Conservation (phyloP, 2,888 invertebrate genomes). For the Thymelicus acteon region DNA sequence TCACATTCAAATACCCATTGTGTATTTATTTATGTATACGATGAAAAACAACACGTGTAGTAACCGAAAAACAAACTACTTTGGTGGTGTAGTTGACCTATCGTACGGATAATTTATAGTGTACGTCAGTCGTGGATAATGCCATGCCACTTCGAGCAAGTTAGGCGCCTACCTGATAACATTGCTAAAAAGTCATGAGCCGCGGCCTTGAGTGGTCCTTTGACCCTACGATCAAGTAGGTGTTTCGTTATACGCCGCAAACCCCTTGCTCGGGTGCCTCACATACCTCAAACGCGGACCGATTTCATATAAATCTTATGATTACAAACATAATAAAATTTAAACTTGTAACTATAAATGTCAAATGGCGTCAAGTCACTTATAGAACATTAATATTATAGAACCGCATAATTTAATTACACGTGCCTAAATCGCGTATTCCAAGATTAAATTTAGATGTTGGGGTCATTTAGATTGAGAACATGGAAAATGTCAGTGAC, state of each 20-base stretch:
- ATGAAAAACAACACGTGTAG: neutral
- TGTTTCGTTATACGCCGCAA: conserved; percentile 55
- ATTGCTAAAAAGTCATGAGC: conserved; percentile 65
- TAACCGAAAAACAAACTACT: conserved; percentile 19
- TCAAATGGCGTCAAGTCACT: neutral
- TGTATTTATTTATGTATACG: neutral
- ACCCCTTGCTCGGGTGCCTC: conserved; percentile 74
- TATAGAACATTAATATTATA: conserved; percentile 13
- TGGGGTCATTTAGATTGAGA: too few relatives aligned
- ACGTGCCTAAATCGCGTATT: neutral
- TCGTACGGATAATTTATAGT: neutral
- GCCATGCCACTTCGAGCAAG: conserved; percentile 32
- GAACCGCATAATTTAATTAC: neutral
- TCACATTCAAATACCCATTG: too few relatives aligned
- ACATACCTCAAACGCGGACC: conserved; percentile 44
- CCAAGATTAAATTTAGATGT: too few relatives aligned
- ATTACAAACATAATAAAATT: neutral
- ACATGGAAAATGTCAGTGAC: too few relatives aligned
- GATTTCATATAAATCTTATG: conserved; percentile 39
- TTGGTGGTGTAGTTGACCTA: neutral
- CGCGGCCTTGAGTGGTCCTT: conserved; percentile 76
- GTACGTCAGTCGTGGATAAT: conserved; percentile 34
- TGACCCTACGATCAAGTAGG: conserved; percentile 65
- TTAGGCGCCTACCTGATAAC: conserved; percentile 64
- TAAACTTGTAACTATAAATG: conserved; percentile 1